phyloP scores from a whole-genome alignment of 2,797 vertebrate species.

The Notolabrus celidotus region DNA sequence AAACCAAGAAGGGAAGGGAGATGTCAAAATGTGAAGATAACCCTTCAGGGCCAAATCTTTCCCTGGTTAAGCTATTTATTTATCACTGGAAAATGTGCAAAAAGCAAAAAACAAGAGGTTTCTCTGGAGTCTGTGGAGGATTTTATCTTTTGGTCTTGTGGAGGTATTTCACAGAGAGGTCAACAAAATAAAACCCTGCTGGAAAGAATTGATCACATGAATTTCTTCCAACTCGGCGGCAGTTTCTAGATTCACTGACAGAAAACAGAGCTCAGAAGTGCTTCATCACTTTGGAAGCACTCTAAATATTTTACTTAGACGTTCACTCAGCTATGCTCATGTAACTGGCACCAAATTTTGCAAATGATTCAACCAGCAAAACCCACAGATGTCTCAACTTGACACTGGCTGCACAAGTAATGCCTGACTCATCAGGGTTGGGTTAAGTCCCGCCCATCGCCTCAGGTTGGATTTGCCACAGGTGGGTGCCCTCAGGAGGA shows the following conservation, averaged over 20 bases:
- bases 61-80: conserved; percentile 47
- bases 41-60: conserved; percentile 37
- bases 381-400: conserved; percentile 66
- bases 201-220: conserved; percentile 6
- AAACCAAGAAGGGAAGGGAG: not conserved
- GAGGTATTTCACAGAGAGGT: conserved; percentile 36
- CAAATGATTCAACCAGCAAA: conserved; percentile 67
- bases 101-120: conserved; percentile 32
- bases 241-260: not conserved
- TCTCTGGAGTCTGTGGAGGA: conserved; percentile 35
- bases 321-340: conserved; percentile 34
- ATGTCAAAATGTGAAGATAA: conserved; percentile 55
- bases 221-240: conserved; percentile 16
- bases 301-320: conserved; percentile 19
- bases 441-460: conserved; percentile 42
- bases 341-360: conserved; percentile 37
- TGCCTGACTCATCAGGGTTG: conserved; percentile 68
- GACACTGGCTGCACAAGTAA: conserved; percentile 38
- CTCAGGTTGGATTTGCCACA: conserved; percentile 64
- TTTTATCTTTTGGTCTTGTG: conserved; percentile 37
- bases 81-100: conserved; percentile 34
- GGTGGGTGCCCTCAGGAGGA: conserved; percentile 70
- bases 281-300: conserved; percentile 16
- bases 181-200: conserved; percentile 40
- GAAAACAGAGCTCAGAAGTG: not conserved